Base-by-base conservation (phyloP, 2,888 invertebrate species). In the Chirona hameri region DNA sequence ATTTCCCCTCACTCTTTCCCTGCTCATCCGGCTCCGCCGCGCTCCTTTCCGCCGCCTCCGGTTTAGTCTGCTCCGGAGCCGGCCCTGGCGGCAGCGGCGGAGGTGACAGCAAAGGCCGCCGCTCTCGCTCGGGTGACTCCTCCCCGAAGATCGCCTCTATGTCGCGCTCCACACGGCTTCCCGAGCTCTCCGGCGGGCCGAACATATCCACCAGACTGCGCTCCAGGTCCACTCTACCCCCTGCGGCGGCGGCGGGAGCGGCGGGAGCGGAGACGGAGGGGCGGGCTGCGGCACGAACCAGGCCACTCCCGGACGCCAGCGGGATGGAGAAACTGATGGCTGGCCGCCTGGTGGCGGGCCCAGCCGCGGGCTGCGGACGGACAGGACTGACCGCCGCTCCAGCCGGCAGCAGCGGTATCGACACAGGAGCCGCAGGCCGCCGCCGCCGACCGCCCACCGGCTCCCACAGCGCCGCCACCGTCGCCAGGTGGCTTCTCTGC, bases 51-150 rank as follows among this genome's bases (percentile, higher is more conserved):
- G 46, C 24, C 79, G 81, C 79, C 29, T 79, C 79, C 21, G 82
- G 81, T 57, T 27, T 55, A 12, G 18, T 15, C 55, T 55, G n/a
- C 48, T 29, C 57, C 27, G 48, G 52, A 57, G 46, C 29, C 57
- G 79, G 46, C 72, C 81, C 52, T 48, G 39, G 12, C 82, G 83
- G 52, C 81, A 65, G 48, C 81, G 84, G 69, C 82, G 84, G 55
- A 82, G 69, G 27, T 1, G 29, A 69, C 27, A 27, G 69, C 27
- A 69, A 10, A 18, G 31, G 72, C 31, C 31, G 60, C 24, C 60
- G 60, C 60, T 60, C 60, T 29, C 29, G 31, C 72, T 76, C 76
- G 3, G 76, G 46, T 0, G 46, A 21, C 15, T 52, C 48, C 15
- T 52, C 39, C 18, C 76, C 76, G 46, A 76, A 76, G 21, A 76